These are phyloP conservation scores for Notolepis coatsorum DNA, from an alignment of 2,797 vertebrate species.

Conservation along the genomic window DNA sequence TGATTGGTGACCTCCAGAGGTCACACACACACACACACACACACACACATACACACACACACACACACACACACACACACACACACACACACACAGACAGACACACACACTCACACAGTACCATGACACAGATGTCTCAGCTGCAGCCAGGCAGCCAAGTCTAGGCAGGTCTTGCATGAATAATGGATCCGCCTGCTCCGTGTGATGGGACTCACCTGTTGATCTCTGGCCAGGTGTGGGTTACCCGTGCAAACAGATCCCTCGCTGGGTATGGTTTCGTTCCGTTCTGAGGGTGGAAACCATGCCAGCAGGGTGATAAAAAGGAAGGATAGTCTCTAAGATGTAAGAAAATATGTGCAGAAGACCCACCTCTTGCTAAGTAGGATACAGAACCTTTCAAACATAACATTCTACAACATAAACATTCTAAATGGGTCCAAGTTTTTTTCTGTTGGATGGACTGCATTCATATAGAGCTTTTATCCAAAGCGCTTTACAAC, in stretches of 20 bases:
- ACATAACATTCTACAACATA: no score
- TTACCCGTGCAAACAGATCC: conserved; percentile 62
- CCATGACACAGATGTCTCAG: conserved; percentile 18
- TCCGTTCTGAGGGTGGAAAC: background rate
- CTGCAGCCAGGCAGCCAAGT: conserved; percentile 21
- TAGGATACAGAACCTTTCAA: no score
- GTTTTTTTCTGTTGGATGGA: no score
- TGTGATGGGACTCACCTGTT: conserved; percentile 68
- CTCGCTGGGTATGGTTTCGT: conserved; percentile 54
- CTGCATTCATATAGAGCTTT: no score
- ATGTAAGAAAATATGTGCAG: no score
- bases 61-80: background rate
- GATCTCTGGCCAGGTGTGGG: conserved; percentile 65
- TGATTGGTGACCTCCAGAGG: conserved; percentile 27
- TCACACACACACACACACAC: background rate
- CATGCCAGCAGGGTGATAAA: background rate
- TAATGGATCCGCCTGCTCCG: conserved; percentile 67
- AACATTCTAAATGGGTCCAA: no score
- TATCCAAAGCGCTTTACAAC: no score
- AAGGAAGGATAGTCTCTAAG: background rate
- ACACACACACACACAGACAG: background rate
- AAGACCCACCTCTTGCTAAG: no score
- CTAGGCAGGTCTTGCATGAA: conserved; percentile 53
- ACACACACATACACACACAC: conserved; percentile 3
- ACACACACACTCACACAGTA: background rate